Percentiles rank a stretch among this genome's conserved stretches.
These are phyloP conservation scores for Temnothorax unifasciatus DNA, from an alignment of 2,888 invertebrate genomes.

Conservation along the genomic window DNA sequence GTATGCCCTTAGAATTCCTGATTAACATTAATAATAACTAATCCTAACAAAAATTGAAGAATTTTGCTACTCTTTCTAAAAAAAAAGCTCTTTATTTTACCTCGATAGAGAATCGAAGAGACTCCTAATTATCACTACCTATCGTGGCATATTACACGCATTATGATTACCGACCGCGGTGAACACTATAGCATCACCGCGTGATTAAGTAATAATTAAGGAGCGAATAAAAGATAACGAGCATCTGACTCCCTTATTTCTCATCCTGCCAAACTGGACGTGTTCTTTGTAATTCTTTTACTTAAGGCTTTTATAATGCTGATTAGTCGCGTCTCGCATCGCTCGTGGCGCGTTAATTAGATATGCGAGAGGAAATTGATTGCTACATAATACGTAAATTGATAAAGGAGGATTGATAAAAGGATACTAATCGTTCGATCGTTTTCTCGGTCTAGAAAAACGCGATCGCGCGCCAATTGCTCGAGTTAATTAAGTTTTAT, in stretches of 20 bases:
- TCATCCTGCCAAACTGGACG: background rate
- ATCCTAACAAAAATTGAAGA: background rate
- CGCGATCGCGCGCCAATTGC: background rate
- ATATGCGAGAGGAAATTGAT: background rate
- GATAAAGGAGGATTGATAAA: background rate
- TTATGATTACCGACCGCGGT: slow-evolving; percentile 17
- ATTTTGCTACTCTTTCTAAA: background rate
- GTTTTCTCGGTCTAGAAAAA: background rate
- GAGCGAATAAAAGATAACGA: background rate
- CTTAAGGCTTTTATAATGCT: background rate
- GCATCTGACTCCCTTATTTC: background rate
- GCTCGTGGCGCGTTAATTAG: background rate
- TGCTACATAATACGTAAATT: background rate
- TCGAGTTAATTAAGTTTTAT: slow-evolving; percentile 19
- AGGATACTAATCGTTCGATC: background rate
- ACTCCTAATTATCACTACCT: background rate
- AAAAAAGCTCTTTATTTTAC: background rate
- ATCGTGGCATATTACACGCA: background rate
- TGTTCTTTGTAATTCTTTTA: background rate
- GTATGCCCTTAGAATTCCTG: no score
- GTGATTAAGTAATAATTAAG: slow-evolving; percentile 24
- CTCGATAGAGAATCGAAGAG: background rate
- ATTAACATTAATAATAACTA: background rate
- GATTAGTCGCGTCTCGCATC: background rate
- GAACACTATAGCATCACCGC: background rate